Evolutionary conservation across 1,140 invertebrate species (phyloP).

Genomic region (Anagrus nilaparvatae): DNA sequence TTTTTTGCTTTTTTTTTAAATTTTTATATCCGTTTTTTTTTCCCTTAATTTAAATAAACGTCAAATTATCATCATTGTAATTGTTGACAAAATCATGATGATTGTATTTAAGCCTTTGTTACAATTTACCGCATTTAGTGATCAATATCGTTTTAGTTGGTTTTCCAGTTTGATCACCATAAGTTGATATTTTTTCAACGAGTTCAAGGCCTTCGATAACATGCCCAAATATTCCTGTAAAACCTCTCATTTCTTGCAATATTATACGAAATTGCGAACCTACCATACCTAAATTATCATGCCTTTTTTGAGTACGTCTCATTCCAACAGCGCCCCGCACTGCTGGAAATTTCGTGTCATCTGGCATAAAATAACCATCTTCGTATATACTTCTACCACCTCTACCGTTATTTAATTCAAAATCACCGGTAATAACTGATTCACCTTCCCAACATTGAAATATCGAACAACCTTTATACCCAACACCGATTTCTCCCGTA

Average conservation of each 20-base stretch:
- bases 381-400: conserved; percentile 69
- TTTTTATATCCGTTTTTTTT: background rate
- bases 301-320: conserved; percentile 68
- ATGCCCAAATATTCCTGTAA: conserved; percentile 74
- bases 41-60: conserved; percentile 8
- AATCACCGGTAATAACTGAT: conserved; percentile 71
- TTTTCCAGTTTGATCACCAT: conserved; percentile 65
- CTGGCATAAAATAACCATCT: conserved; percentile 69
- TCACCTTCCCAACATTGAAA: conserved; percentile 77
- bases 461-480: conserved; percentile 68
- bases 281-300: conserved; percentile 70
- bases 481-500: conserved; percentile 67
- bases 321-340: conserved; percentile 70
- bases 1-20: conserved; percentile 2
- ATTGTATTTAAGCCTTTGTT: conserved; percentile 24
- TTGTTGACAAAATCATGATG: background rate
- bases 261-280: conserved; percentile 77
- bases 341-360: conserved; percentile 68
- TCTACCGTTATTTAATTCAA: conserved; percentile 70
- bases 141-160: conserved; percentile 66
- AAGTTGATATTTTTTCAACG: conserved; percentile 68
- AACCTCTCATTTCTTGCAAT: conserved; percentile 67
- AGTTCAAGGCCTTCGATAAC: conserved; percentile 72
- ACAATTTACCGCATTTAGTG: conserved; percentile 64
- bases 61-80: conserved; percentile 8